Conservation (phyloP, 2,797 vertebrate species). For the Thalassophryne amazonica region DNA sequence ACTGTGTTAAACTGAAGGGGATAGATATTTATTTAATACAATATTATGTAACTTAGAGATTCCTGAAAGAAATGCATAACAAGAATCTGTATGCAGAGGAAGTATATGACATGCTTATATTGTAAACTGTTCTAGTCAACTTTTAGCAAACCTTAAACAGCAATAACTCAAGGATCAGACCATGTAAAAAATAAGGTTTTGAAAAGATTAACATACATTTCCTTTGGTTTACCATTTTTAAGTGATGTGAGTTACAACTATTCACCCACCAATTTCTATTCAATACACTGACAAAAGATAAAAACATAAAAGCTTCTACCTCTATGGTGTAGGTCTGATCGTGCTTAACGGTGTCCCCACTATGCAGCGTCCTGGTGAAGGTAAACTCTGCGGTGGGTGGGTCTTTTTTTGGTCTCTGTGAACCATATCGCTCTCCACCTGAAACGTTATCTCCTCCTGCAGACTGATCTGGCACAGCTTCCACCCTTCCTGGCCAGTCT, state of each 20-base stretch:
- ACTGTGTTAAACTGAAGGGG: no score
- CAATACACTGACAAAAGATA: neutral
- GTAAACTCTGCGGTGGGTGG: conserved; percentile 77
- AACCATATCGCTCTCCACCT: conserved; percentile 32
- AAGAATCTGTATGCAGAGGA: no score
- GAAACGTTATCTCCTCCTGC: conserved; percentile 65
- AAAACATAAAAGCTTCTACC: conserved; percentile 64
- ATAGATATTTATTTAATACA: neutral
- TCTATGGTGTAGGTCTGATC: conserved; percentile 85
- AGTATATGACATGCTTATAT: no score
- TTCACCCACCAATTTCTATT: no score
- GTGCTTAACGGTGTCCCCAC: conserved; percentile 81
- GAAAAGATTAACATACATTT: no score
- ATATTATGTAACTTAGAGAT: neutral
- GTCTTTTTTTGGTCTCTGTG: conserved; percentile 54
- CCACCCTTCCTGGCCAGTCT: conserved; percentile 61
- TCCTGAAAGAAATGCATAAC: neutral
- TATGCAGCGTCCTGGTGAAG: conserved; percentile 75
- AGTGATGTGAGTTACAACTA: no score
- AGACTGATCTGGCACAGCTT: conserved; percentile 60
- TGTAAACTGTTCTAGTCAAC: no score
- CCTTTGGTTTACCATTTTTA: no score
- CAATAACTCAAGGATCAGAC: no score
- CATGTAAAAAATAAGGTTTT: no score
- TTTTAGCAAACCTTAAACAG: no score